Evolutionary conservation across 2,113 vertebrate species (phyloP), one percentile per base, ranked within the genome.

Genomic region (Tachuris rubrigastra): DNA sequence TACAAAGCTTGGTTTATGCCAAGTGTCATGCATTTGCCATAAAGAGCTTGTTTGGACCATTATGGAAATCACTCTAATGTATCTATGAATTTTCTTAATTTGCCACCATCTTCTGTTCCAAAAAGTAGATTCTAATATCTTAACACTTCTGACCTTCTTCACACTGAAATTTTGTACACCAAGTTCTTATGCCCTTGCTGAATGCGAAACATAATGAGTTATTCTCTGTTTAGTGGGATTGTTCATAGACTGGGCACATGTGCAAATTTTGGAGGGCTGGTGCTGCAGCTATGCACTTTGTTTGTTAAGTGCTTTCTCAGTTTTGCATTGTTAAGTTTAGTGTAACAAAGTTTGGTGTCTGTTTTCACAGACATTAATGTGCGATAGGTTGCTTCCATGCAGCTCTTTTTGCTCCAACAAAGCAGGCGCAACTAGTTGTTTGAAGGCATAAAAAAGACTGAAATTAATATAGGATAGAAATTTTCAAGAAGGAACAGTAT

Each of bases 1-100:
- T 69, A 49, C 37, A 75, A 75, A 91, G 22, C 47, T 49, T 81
- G 24, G 7, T 86, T 90, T 95, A 41, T 81, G 52, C 90, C 68
- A 55, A 44, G 39, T 66, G 11, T 56, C 80, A 37, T 73, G 56
- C 49, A 39, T 31, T 83, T 90, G 59, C 30, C 0, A 5, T 69
- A 33, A 89, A 50, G 59, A 83, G 12, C 68, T 93, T 93, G 52
- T 93, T 90, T 84, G 37, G 18, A 53, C 31, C 17, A 18, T 46
- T 81, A 33, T 6, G 5, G 42, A 77, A 93, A 74, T 84, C 78
- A 62, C 21, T 62, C 5, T 53, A 68, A 65, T 41, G 8, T 73
- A 53, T 41, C 6, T 2, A 8, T 62, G 42, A 74, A 77, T 63
- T 77, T 17, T 12, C 25, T 81, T 91, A 47, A 42, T 81, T 94